Conservation (phyloP, 1,140 invertebrate genomes). For the Eumaeus atala region DNA sequence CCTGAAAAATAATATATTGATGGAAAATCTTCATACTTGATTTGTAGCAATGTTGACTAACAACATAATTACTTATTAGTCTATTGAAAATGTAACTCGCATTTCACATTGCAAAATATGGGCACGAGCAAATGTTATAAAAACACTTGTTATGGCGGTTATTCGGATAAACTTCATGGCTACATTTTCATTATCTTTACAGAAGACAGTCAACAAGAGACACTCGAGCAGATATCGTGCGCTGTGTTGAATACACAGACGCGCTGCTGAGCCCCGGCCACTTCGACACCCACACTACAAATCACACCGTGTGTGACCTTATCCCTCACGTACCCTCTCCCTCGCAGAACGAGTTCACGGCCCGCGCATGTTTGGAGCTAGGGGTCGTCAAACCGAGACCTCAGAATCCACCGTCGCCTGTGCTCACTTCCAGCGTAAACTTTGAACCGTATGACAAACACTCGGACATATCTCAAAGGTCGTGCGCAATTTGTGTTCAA, state of each 20-base stretch:
- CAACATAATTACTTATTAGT: too few species aligned
- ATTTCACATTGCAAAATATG: too few species aligned
- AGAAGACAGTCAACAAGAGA: constrained; percentile 57
- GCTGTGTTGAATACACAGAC: constrained; percentile 65
- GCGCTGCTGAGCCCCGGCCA: constrained; percentile 42
- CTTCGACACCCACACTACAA: constrained; percentile 37
- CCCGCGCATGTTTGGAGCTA: constrained; percentile 58
- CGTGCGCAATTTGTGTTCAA: constrained; percentile 49
- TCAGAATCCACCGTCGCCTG: constrained; percentile 41
- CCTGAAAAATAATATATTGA: too few species aligned
- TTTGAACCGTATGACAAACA: constrained; percentile 26
- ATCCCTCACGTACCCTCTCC: constrained; percentile 38
- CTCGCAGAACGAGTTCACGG: constrained; percentile 51
- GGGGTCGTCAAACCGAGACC: constrained; percentile 47
- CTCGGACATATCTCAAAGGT: too few species aligned
- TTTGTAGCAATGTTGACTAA: too few species aligned
- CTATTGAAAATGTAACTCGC: too few species aligned
- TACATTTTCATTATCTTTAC: constrained; percentile 26
- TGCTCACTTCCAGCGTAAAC: constrained; percentile 54
- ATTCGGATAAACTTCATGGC: too few species aligned
- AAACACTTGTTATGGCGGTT: too few species aligned
- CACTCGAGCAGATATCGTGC: constrained; percentile 66
- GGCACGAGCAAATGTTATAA: too few species aligned
- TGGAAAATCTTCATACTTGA: too few species aligned
- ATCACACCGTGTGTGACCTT: constrained; percentile 62